Conservation (phyloP, 2,888 invertebrate genomes). For the Aromia moschata region DNA sequence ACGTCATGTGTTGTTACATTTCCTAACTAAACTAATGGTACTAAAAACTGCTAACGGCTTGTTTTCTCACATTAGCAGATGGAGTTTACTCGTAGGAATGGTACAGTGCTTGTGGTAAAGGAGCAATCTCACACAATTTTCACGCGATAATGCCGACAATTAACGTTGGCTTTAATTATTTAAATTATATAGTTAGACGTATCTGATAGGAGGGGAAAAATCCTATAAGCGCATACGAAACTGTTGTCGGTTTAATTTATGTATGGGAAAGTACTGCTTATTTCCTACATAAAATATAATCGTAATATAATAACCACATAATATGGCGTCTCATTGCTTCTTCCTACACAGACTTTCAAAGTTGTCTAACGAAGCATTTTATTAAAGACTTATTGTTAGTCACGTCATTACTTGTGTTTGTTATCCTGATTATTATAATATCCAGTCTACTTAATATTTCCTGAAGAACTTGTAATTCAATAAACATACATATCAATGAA, state of each 20-base stretch:
- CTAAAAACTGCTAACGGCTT: not conserved
- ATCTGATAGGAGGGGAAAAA: conserved; percentile 2
- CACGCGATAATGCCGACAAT: not conserved
- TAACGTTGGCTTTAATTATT: conserved; percentile 11
- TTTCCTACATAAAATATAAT: not conserved
- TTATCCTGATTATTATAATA: no score
- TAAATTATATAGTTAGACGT: not conserved
- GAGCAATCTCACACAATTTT: conserved; percentile 15
- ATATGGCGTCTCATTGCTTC: no score
- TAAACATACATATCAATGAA: no score
- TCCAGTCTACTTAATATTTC: no score
- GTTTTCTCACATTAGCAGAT: conserved; percentile 9
- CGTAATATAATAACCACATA: no score
- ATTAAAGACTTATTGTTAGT: no score
- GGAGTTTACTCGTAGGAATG: not conserved
- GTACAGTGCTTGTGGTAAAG: not conserved
- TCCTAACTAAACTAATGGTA: not conserved
- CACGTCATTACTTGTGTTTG: no score
- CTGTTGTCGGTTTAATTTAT: conserved; percentile 5
- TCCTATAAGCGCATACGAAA: no score
- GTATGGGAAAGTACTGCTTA: conserved; percentile 5
- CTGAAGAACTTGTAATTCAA: no score
- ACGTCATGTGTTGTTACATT: no score
- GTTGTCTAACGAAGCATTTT: no score
- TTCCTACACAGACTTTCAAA: no score